Conservation (phyloP, 2,113 vertebrate genomes). For the Sphaerodactylus townsendi region DNA sequence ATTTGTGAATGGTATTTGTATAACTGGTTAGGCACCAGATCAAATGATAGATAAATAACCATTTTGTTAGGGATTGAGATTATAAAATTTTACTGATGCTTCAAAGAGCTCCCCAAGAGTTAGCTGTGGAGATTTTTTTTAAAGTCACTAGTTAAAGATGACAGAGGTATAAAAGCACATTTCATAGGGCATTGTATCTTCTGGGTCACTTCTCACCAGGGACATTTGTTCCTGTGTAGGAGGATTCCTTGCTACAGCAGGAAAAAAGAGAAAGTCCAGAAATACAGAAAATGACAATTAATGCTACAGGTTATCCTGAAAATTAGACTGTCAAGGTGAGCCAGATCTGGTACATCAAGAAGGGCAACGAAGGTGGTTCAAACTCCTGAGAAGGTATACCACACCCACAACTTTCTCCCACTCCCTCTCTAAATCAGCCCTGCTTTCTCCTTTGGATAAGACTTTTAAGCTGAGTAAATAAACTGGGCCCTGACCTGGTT, state of each 20-base stretch:
- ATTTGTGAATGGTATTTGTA: background rate
- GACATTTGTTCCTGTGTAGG: background rate
- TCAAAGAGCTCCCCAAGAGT: background rate
- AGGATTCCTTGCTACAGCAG: background rate
- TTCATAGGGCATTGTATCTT: background rate
- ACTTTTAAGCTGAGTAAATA: too few species aligned
- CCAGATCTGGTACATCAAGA: background rate
- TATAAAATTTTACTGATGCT: background rate
- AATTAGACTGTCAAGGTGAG: background rate
- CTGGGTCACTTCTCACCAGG: background rate
- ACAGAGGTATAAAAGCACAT: background rate
- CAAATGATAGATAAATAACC: background rate
- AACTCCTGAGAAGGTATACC: background rate
- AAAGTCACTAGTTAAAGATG: background rate
- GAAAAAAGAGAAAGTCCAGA: background rate
- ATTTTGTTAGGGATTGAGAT: background rate
- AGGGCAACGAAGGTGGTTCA: background rate
- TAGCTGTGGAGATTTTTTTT: background rate
- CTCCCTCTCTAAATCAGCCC: too few species aligned
- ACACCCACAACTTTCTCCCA: background rate
- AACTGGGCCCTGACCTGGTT: too few species aligned
- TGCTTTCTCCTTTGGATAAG: too few species aligned
- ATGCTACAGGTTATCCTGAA: background rate
- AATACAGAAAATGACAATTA: background rate
- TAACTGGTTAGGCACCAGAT: background rate